A percentile compares a stretch with the other conserved stretches of the same genome.
These are phyloP conservation scores for Patagioenas fasciata DNA, from an alignment of 2,113 vertebrate genomes.

Conservation along the genomic window DNA sequence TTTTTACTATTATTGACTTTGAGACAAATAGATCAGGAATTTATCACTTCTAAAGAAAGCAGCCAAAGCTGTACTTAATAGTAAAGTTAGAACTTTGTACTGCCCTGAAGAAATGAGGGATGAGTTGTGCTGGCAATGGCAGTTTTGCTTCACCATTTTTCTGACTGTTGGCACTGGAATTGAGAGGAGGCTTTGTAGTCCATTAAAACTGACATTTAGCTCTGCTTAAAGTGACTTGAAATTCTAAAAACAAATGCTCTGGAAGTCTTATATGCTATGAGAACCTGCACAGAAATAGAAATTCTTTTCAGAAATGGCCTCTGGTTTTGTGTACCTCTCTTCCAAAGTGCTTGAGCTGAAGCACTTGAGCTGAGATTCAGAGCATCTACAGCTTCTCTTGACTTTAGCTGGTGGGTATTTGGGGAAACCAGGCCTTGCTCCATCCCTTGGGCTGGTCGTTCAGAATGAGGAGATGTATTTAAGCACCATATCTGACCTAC, in stretches of 20 bases:
- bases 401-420: not conserved
- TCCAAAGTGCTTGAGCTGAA: not conserved
- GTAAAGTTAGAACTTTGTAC: not conserved
- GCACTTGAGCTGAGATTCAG: not conserved
- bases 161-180: not conserved
- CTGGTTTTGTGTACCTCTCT: not conserved
- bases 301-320: not conserved
- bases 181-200: not conserved
- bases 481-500: not conserved
- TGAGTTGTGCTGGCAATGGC: conserved; percentile 8
- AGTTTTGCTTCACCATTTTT: not conserved
- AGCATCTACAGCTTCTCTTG: not conserved
- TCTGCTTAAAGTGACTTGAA: conserved; percentile 33
- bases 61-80: not conserved
- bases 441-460: not conserved
- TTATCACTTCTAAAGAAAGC: not conserved
- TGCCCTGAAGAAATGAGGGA: conserved; percentile 6
- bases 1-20: not conserved
- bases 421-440: not conserved
- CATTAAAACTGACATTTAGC: conserved; percentile 45
- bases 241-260: conserved; percentile 13
- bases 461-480: not conserved
- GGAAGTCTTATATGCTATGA: not conserved
- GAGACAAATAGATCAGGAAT: not conserved
- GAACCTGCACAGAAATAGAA: not conserved